Percentiles rank a stretch among this genome's conserved stretches.
Conservation (phyloP, 2,113 vertebrate genomes). For the Gila orcuttii region DNA sequence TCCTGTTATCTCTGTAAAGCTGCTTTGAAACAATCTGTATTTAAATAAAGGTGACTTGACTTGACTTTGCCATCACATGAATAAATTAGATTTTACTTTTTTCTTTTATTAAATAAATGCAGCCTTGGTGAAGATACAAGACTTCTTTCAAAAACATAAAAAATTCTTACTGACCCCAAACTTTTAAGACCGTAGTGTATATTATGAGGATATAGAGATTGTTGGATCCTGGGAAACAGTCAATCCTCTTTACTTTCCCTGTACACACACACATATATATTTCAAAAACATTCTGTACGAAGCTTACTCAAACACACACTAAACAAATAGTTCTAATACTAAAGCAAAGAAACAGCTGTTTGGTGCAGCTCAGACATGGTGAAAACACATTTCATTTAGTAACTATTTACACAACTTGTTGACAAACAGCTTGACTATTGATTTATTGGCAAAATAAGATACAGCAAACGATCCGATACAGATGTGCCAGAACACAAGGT, state of each 20-base stretch:
- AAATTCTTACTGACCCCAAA: neutral
- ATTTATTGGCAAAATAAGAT: conserved; percentile 39
- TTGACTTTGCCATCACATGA: neutral
- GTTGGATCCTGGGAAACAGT: neutral
- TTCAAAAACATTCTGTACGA: neutral
- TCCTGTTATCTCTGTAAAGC: too few species aligned
- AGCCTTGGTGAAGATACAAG: neutral
- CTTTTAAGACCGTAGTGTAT: neutral
- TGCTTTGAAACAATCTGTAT: too few species aligned
- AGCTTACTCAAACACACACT: conserved; percentile 13
- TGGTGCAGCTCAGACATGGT: neutral
- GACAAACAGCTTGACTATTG: conserved; percentile 34
- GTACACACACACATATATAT: neutral
- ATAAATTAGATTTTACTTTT: neutral
- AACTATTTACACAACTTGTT: conserved; percentile 31
- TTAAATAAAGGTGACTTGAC: too few species aligned
- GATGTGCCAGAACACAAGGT: conserved; percentile 12
- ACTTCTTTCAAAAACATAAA: neutral
- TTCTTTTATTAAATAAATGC: neutral
- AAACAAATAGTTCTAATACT: conserved; percentile 10
- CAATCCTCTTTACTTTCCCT: neutral
- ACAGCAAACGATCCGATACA: neutral
- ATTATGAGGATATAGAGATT: neutral
- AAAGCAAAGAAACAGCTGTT: conserved; percentile 25
- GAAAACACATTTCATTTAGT: conserved; percentile 9